Evolutionary conservation across 1,140 invertebrate species (phyloP).

Genomic region (Centruroides sculpturatus): DNA sequence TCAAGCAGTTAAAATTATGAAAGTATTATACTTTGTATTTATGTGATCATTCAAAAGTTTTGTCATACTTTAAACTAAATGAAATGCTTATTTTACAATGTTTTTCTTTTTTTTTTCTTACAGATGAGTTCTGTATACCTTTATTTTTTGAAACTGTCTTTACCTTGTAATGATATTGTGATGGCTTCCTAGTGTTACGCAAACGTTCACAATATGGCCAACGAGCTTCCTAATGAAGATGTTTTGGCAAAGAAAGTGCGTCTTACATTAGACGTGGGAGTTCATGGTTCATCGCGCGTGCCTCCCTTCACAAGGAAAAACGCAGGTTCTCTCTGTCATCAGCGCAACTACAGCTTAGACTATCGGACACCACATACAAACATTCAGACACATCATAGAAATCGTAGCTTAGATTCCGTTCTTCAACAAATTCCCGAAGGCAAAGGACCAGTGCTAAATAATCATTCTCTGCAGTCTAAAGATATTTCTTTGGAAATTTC

Average conservation of each 20-base stretch:
- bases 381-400: constrained; percentile 52
- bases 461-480: neutral
- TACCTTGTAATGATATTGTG: too few species aligned
- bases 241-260: constrained; percentile 7
- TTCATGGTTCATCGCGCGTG: neutral
- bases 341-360: constrained; percentile 59
- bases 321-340: constrained; percentile 37
- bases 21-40: too few species aligned
- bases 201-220: too few species aligned
- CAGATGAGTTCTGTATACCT: too few species aligned
- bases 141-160: too few species aligned
- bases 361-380: constrained; percentile 29
- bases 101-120: too few species aligned
- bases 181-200: too few species aligned
- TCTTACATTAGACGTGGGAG: constrained; percentile 8
- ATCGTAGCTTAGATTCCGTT: constrained; percentile 72
- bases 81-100: too few species aligned
- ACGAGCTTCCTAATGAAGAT: neutral
- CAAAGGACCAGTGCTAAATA: neutral
- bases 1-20: too few species aligned
- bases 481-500: constrained; percentile 6
- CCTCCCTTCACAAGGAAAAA: neutral
- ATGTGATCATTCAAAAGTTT: too few species aligned
- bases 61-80: too few species aligned
- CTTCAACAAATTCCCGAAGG: constrained; percentile 21